Percentiles rank a stretch among this genome's conserved stretches.
These are phyloP conservation scores for Hirtodrosophila trivittata DNA, from an alignment of 2,888 invertebrate genomes.

Conservation along the genomic window DNA sequence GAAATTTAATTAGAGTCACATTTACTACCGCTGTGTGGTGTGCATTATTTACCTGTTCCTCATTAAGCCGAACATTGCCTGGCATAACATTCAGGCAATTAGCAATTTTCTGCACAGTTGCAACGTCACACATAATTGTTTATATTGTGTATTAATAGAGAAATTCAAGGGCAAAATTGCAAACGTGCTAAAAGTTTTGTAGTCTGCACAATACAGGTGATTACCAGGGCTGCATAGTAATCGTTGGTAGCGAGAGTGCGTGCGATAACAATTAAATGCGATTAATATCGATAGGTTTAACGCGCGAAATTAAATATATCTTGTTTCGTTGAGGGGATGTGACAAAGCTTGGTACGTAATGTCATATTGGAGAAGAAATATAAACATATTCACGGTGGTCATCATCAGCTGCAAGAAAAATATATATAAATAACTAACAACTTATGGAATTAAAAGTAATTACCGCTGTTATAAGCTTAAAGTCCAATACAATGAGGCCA, in stretches of 20 bases:
- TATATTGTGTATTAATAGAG: conserved; percentile 15
- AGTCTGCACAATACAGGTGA: conserved; percentile 26
- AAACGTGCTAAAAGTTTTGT: conserved; percentile 36
- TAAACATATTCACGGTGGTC: conserved; percentile 55
- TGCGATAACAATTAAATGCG: neutral
- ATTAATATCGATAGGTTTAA: neutral
- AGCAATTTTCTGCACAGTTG: conserved; percentile 84
- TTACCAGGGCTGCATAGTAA: conserved; percentile 26
- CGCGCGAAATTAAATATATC: conserved; percentile 1
- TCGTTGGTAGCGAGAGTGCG: neutral
- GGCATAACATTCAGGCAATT: conserved; percentile 85
- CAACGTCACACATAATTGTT: conserved; percentile 79
- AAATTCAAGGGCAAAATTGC: conserved; percentile 13
- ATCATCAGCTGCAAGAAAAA: conserved; percentile 44
- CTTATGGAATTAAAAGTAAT: neutral
- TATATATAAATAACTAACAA: too few species aligned
- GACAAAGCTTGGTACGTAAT: conserved; percentile 55
- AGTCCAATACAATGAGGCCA: conserved; percentile 47
- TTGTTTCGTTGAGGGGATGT: conserved; percentile 29
- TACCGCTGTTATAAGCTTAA: conserved; percentile 54
- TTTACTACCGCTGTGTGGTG: neutral
- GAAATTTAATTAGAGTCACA: conserved; percentile 43
- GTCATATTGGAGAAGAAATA: conserved; percentile 66
- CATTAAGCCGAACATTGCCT: conserved; percentile 85
- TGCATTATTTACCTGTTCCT: conserved; percentile 84